phyloP scores from a whole-genome alignment of 2,888 invertebrate genomes.

The Petrolisthes cinctipes region DNA sequence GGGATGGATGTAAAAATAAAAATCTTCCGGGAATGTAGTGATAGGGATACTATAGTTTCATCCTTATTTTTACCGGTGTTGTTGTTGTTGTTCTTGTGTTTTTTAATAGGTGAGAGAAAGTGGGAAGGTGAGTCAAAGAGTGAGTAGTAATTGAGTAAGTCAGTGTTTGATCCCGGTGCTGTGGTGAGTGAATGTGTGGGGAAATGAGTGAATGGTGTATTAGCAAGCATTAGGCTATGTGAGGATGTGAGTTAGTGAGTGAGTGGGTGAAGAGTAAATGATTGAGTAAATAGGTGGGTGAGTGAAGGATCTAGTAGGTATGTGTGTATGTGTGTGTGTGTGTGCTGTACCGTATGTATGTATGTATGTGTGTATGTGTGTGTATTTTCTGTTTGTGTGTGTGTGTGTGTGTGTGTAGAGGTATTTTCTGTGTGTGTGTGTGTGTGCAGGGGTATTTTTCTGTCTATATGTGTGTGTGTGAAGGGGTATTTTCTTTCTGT shows the following conservation, averaged over 20 bases:
- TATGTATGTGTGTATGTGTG: neutral
- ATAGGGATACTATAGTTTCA: too few species aligned
- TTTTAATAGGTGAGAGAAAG: too few species aligned
- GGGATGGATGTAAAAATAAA: too few species aligned
- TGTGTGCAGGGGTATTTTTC: neutral
- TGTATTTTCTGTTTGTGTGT: neutral
- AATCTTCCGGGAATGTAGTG: too few species aligned
- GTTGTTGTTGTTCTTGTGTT: too few species aligned
- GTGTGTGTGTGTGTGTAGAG: neutral
- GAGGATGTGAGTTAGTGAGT: neutral
- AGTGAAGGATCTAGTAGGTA: neutral
- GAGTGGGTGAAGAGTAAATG: neutral
- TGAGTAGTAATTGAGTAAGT: too few species aligned
- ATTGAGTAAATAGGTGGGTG: neutral
- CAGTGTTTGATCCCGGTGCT: too few species aligned
- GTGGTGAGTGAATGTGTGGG: too few species aligned
- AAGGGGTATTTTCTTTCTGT: neutral
- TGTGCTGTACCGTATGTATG: neutral
- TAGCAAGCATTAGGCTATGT: too few species aligned
- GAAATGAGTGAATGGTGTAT: too few species aligned
- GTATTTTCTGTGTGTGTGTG: neutral
- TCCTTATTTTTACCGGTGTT: too few species aligned
- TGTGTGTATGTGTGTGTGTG: slow-evolving; percentile 1
- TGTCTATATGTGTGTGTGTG: slow-evolving; percentile 11
- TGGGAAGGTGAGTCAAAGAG: too few species aligned